Percentiles rank a stretch among this genome's conserved stretches.
These are phyloP conservation scores for Ondatra zibethicus DNA, from an alignment of 2,113 vertebrate genomes.

Conservation along the genomic window DNA sequence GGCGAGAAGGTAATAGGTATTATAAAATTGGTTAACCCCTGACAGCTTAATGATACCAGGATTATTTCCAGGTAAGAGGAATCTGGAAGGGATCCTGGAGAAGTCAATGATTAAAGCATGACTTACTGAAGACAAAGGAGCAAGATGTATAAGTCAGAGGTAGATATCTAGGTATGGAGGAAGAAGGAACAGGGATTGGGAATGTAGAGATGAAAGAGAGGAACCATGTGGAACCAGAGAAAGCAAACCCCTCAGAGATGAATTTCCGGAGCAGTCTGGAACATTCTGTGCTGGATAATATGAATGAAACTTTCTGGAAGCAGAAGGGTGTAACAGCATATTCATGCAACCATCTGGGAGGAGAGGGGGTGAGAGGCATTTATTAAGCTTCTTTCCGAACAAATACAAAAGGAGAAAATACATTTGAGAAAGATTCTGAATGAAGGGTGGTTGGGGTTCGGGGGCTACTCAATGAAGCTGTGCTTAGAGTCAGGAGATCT, in stretches of 20 bases:
- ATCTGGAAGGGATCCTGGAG: not conserved
- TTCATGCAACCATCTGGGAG: not conserved
- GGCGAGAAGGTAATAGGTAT: not conserved
- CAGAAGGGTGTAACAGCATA: not conserved
- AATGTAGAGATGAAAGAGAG: not conserved
- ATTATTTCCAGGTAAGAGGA: not conserved
- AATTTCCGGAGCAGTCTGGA: not conserved
- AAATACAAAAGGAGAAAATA: not conserved
- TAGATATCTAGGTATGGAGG: not conserved
- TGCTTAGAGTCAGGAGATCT: not conserved
- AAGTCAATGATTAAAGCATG: not conserved
- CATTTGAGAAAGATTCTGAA: not conserved
- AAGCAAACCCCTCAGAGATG: not conserved
- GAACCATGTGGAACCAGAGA: not conserved
- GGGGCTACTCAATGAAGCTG: not conserved
- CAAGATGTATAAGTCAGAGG: not conserved
- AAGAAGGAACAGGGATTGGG: not conserved
- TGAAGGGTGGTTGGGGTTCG: not conserved
- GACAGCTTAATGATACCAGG: constrained; percentile 2
- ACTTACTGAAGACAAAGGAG: not conserved
- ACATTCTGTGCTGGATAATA: not conserved
- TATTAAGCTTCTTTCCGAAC: not conserved
- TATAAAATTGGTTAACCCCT: not conserved
- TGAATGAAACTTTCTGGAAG: not conserved
- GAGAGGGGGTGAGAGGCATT: not conserved